A percentile compares a stretch with the other conserved stretches of the same genome.
phyloP scores from a whole-genome alignment of 2,888 invertebrate species.

The Steinernema hermaphroditum region DNA sequence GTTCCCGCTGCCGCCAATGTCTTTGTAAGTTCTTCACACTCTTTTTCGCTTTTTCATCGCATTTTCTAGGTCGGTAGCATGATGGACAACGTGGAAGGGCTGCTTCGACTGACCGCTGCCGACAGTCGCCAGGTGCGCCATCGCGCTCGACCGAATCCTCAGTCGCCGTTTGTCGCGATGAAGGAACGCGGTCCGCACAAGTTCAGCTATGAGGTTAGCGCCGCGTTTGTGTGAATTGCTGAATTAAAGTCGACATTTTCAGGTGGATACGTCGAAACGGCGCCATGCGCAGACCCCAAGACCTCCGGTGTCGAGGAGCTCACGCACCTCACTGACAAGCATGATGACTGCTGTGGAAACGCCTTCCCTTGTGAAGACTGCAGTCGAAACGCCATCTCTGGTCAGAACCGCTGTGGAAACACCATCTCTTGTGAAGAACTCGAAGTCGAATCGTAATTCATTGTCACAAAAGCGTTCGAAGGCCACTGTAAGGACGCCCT shows the following conservation, averaged over 20 bases:
- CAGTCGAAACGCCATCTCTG: too few species aligned
- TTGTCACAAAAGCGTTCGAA: neutral
- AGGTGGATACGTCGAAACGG: neutral
- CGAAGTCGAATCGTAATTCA: too few species aligned
- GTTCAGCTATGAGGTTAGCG: neutral
- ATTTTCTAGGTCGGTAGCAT: neutral
- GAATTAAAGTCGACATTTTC: neutral
- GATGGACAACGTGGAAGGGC: conserved; percentile 12
- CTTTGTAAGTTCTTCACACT: neutral
- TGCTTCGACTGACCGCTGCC: neutral
- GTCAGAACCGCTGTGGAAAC: too few species aligned
- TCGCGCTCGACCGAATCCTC: neutral
- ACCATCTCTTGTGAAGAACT: too few species aligned
- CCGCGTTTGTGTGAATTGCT: neutral
- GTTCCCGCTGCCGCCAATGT: conserved; percentile 7
- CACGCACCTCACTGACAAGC: too few species aligned
- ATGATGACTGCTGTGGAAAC: too few species aligned
- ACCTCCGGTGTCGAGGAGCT: neutral
- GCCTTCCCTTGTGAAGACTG: too few species aligned
- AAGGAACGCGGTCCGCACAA: neutral
- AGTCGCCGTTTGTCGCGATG: neutral
- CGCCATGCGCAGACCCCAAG: neutral
- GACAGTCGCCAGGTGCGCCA: neutral
- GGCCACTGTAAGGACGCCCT: neutral
- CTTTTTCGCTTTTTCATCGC: neutral